A percentile compares a stretch with the other conserved stretches of the same genome.
Evolutionary conservation across 2,888 invertebrate species (phyloP).

Genomic region (Drosophila neutralis): DNA sequence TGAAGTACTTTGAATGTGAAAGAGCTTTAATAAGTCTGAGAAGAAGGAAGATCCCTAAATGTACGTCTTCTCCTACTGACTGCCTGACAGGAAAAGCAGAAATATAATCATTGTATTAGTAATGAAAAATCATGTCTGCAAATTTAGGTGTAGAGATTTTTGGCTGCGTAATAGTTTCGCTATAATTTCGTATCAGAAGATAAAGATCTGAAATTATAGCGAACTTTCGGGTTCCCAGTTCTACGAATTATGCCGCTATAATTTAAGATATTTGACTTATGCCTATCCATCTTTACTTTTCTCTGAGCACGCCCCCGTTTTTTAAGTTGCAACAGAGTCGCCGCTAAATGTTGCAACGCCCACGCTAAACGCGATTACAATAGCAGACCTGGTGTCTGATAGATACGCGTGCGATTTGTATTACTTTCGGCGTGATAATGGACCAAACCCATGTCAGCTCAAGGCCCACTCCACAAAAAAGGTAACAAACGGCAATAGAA

Average conservation of each 20-base stretch:
- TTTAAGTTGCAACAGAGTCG: slow-evolving; percentile 27
- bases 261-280: slow-evolving; percentile 25
- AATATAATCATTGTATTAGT: background rate
- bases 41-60: too few relatives aligned
- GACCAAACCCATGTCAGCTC: slow-evolving; percentile 50
- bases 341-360: slow-evolving; percentile 71
- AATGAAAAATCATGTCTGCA: background rate
- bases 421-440: slow-evolving; percentile 53
- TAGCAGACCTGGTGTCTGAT: slow-evolving; percentile 67
- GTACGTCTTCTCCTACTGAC: too few relatives aligned
- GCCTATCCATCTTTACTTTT: background rate
- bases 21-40: background rate
- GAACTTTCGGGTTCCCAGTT: slow-evolving; percentile 27
- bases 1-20: background rate
- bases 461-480: slow-evolving; percentile 63
- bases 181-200: background rate
- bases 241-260: slow-evolving; percentile 18
- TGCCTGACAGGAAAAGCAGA: background rate
- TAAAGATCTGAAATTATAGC: slow-evolving; percentile 4
- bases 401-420: slow-evolving; percentile 76
- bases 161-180: too few relatives aligned
- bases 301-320: slow-evolving; percentile 36
- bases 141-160: background rate
- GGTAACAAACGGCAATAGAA: slow-evolving; percentile 18
- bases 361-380: slow-evolving; percentile 30